Evolutionary conservation across 37 sponge, comb jelly and placozoan genomes (phyloP), one percentile per base, ranked within the genome.

Genomic region (Halisarca cf. caerulea): DNA sequence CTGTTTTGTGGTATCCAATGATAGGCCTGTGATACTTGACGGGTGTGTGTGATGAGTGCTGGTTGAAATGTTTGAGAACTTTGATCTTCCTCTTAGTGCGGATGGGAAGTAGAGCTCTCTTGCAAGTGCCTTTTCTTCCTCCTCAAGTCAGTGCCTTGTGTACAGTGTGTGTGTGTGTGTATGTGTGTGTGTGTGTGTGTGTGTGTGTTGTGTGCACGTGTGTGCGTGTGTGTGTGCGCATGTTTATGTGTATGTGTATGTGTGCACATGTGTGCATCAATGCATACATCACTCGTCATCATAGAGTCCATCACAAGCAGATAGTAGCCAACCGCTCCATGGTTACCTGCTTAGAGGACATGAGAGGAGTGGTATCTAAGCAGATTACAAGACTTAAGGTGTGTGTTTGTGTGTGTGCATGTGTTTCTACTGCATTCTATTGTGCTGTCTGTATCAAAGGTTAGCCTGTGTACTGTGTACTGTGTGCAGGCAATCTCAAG

Each of bases 261-360:
- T 80, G 60, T 61, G 60, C 33, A 5, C 33, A 33, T 80, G 62
- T 60, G 59, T 59, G 37, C 36, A 28, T 62, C 44, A 21, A 37
- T 38, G 77, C 36, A 37, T 41, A 47, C 51, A 47, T 47, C 9
- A 11, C 11, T 27, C 33, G 8, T 45, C 23, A 25, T 27, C 41
- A 0, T 24, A 91, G 95, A 51, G 88, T 97, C 20, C 95, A 97
- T 42, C 97, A 97, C 78, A 74, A 87, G 36, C 97, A 94, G 90
- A 82, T 96, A 28, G 91, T 94, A 6, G 79, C 89, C 57, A 88
- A 60, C 42, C 53, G 90, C 39, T 24, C 3, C 38, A 87, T 97
- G 11, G 69, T 92, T 15, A 84, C 90, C 11, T 53, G 88, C 11
- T 82, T 97, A 17, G 91, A 90, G 81, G 81, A 86, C 2, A 85